Evolutionary conservation across 2,888 invertebrate genomes (phyloP), one percentile per base, ranked within the genome.

Genomic region (Drosophila mulleri): DNA sequence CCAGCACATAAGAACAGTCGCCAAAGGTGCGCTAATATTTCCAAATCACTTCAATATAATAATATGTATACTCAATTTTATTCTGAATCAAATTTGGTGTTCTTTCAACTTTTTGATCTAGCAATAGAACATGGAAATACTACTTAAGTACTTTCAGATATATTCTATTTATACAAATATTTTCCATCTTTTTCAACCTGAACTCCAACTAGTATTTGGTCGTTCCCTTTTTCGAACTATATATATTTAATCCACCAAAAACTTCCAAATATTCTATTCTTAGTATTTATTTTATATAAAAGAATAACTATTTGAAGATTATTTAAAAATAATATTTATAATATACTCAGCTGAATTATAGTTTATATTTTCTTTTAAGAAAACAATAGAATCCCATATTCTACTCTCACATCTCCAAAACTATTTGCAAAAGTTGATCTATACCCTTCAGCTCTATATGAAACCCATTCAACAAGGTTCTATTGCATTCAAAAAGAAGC

Each of bases 41-140:
- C 12, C 32, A 73, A 67, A 81, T 89, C 74, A 67, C 76, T 89
- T 84, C 79, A 72, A 82, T 64, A 76, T 44, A 66, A 16, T 29
- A 52, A 64, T 26, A 39, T 41, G 7, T 39, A 58, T 57, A 66
- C 14, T 68, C 71, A 48, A 70, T 67, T 67, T 53, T 70, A 52
- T 39, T 20, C 42, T 37, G 20, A 77, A 56, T 18, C 14, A 16
- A 63, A 18, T 60, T 32, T 75, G 61, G 82, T 71, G 75, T 47
- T 64, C 53, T 66, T 59, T 57, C 32, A n/a, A 66, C 29, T 44
- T 56, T 58, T 52, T 14, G 29, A 64, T 44, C 29, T 29, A 87
- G 89, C 82, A 75, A 69, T 78, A 72, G 69, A 87, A 60, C 44
- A 35, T 52, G 29, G 20, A 39, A 39, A 47, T 32, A 16, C 29